Evolutionary conservation across 2,888 invertebrate species (phyloP).

Genomic region (Chloroclysta siterata): DNA sequence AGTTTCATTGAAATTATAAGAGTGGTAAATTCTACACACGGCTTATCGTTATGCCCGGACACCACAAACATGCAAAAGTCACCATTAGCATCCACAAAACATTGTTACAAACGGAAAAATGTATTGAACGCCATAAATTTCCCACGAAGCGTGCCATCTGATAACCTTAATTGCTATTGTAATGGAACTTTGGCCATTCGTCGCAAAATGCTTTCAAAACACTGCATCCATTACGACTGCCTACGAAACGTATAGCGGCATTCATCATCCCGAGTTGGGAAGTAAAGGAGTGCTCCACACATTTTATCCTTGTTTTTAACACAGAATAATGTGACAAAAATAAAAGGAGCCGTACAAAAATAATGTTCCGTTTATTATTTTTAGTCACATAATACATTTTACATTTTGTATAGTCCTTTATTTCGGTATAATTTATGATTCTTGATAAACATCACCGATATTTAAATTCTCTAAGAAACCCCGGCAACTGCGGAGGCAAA

Average conservation of each 20-base stretch:
- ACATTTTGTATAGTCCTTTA: constrained; percentile 22
- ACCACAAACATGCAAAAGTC: constrained; percentile 24
- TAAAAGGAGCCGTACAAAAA: constrained; percentile 18
- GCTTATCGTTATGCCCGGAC: background rate
- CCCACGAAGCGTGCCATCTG: constrained; percentile 33
- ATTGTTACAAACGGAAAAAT: constrained; percentile 37
- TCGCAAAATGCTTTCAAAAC: constrained; percentile 49
- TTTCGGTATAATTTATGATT: constrained; percentile 12
- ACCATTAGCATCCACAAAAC: constrained; percentile 33
- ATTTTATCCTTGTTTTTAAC: constrained; percentile 36
- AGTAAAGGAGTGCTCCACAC: constrained; percentile 40
- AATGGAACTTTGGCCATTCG: constrained; percentile 48
- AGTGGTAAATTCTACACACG: background rate
- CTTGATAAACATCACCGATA: constrained; percentile 29
- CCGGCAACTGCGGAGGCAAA: constrained; percentile 67
- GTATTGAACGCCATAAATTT: constrained; percentile 40
- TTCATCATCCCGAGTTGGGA: constrained; percentile 46
- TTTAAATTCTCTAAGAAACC: constrained; percentile 54
- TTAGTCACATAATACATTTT: constrained; percentile 5
- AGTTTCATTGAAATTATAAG: background rate
- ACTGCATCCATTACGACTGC: constrained; percentile 44
- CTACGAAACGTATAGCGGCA: constrained; percentile 42
- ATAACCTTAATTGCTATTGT: constrained; percentile 44
- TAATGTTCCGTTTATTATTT: constrained; percentile 23
- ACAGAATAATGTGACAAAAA: constrained; percentile 32